phyloP scores from a whole-genome alignment of 2,888 invertebrate genomes.

The Nysson spinosus region DNA sequence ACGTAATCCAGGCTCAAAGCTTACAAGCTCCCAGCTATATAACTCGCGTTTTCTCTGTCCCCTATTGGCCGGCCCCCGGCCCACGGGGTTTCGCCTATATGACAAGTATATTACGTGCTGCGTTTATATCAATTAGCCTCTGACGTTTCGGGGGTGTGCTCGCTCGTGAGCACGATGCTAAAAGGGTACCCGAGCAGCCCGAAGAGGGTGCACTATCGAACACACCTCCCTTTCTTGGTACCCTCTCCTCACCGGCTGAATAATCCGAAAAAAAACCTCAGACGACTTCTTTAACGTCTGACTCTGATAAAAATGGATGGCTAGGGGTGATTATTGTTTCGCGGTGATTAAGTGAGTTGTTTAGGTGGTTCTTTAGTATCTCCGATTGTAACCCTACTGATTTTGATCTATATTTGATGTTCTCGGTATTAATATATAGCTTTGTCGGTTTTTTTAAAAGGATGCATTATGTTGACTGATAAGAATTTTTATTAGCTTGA shows the following conservation, averaged over 20 bases:
- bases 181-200: slow-evolving; percentile 59
- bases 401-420: too few species aligned
- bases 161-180: slow-evolving; percentile 55
- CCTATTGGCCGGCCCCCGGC: slow-evolving; percentile 40
- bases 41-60: slow-evolving; percentile 16
- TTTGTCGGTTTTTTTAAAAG: too few species aligned
- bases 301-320: too few species aligned
- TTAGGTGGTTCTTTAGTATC: too few species aligned
- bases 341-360: too few species aligned
- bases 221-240: slow-evolving; percentile 45
- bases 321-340: too few species aligned
- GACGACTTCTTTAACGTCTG: too few species aligned
- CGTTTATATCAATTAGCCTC: slow-evolving; percentile 77
- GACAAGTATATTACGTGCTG: slow-evolving; percentile 77
- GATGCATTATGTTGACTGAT: too few species aligned
- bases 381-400: too few species aligned
- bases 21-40: slow-evolving; percentile 49
- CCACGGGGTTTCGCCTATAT: slow-evolving; percentile 66
- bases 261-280: neutral
- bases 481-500: too few species aligned
- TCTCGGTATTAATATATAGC: too few species aligned
- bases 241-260: slow-evolving; percentile 14
- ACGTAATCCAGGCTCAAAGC: slow-evolving; percentile 61
- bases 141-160: slow-evolving; percentile 74
- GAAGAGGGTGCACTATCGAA: slow-evolving; percentile 47